Base-by-base conservation (phyloP, 2,113 vertebrate species). In the Grantiella picta region DNA sequence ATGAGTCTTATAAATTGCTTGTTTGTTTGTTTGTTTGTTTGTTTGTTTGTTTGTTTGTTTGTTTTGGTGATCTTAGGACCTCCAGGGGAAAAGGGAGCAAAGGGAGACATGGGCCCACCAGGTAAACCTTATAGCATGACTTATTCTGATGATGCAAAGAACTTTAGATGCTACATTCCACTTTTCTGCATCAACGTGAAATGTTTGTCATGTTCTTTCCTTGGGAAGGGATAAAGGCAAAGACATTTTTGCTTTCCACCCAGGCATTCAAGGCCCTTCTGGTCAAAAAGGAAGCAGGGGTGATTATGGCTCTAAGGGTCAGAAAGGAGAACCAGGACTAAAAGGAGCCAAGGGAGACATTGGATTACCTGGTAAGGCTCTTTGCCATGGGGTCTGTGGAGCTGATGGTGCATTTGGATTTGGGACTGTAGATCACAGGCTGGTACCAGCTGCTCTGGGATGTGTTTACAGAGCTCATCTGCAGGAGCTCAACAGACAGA, bases 51-150 rank as follows among this genome's bases (percentile, higher is more conserved):
- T 47, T 40, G 50, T 77, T 69, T 92, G 70, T 80, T 89, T 87
- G 29, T 89, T 97, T 87, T 94, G 44, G 92, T 96, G 42, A 66
- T 95, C 60, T 86, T 94, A 98, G 98, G 98, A 92, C 9, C 49
- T 94, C 86, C 91, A 95, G 98, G 98, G 75, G 85, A 90, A 93
- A 95, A 92, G 42, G 98, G 98, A 95, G 23, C 27, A 82, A 98
- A 97, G 86, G 98, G 98, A 97, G 90, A 96, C 50, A 7, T 14
- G 1, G 98, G 97, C 64, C 4, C 1, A 5, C 4, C 45, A 97
- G 98, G 98, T 98, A 98, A 97, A 64, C 13, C 59, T 19, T 25
- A n/a, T 9, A 76, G 33, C 13, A 31, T 40, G 14, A 64, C 23
- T 80, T 90, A 54, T 12, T 65, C 12, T 52, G 53, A 82, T 69